Conservation (phyloP, 2,113 vertebrate genomes). For the Gallinago jamesoni region DNA sequence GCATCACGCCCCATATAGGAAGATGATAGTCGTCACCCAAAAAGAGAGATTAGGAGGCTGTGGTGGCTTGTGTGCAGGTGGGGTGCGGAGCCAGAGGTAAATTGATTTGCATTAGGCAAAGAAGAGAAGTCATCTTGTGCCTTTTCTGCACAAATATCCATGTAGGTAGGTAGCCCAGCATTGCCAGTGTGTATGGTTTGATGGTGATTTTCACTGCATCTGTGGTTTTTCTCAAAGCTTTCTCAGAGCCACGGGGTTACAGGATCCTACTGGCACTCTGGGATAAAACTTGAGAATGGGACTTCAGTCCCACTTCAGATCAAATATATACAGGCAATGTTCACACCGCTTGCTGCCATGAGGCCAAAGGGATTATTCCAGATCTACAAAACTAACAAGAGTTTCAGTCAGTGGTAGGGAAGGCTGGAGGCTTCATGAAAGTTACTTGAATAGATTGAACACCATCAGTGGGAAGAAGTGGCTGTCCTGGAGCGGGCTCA, state of each 20-base stretch:
- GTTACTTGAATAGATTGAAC: rapidly evolving
- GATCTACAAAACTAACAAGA: neutral
- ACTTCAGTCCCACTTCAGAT: neutral
- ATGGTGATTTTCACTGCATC: neutral
- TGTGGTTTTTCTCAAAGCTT: neutral
- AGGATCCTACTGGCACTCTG: neutral
- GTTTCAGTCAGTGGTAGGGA: neutral
- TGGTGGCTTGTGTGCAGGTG: neutral
- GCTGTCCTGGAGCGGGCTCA: neutral
- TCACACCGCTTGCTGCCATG: neutral
- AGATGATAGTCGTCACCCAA: neutral
- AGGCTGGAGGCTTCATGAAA: neutral
- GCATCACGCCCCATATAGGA: rapidly evolving
- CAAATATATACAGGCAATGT: neutral
- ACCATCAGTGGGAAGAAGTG: neutral
- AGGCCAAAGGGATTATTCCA: neutral
- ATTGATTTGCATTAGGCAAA: neutral
- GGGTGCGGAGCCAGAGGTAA: neutral
- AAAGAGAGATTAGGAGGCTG: neutral
- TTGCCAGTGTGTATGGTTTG: neutral
- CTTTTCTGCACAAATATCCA: neutral
- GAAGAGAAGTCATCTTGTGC: neutral
- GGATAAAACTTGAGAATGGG: neutral
- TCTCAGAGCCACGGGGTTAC: neutral
- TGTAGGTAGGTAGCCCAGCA: neutral